Base-by-base conservation (phyloP, 2,888 invertebrate species). In the Chaitophorus viminalis region DNA sequence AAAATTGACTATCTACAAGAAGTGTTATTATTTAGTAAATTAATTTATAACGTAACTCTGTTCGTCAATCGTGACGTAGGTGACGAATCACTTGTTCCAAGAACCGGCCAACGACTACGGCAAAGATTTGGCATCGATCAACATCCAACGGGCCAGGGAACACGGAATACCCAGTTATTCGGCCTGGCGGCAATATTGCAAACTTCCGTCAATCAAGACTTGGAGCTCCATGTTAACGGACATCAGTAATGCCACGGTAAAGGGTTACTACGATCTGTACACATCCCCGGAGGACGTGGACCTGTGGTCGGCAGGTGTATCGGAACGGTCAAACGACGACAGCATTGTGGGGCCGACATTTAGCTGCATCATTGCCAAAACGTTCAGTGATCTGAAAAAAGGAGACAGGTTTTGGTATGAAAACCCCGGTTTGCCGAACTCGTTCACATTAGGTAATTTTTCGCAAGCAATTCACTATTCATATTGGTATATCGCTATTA, bases 361-460 rank as follows among this genome's bases (percentile, higher is more conserved):
- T 90, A 94, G 94, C 36, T 96, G 95, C 90, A 93, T 96, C 89
- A 92, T 97, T 39, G 94, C 89, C 21, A 95, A 96, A 91, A 97
- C 97, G 91, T 94, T 98, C 90, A 92, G 94, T 89, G 93, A 95
- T 89, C 94, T 95, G 0, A 94, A 94, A 89, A 92, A 92, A 74
- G 95, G 95, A 0, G 96, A 97, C 91, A 92, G 96, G 82, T 96
- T 94, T 91, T 97, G 96, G 92, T 96, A 96, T 91, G 94, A 93
- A 89, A 92, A 92, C 77, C 90, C 90, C 0, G 90, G 90, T 46
- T 91, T 92, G 88, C 91, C 92, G 1, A 90, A 91, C 82, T 92
- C 92, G 0, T 93, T 93, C 90, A 91, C 91, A 5, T 89, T 90
- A 90, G 91, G 92, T 92, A 90, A 90, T 39, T 39, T 8, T 39